Evolutionary conservation across 2,888 invertebrate species (phyloP).

Genomic region (Philhelius pedissequus): DNA sequence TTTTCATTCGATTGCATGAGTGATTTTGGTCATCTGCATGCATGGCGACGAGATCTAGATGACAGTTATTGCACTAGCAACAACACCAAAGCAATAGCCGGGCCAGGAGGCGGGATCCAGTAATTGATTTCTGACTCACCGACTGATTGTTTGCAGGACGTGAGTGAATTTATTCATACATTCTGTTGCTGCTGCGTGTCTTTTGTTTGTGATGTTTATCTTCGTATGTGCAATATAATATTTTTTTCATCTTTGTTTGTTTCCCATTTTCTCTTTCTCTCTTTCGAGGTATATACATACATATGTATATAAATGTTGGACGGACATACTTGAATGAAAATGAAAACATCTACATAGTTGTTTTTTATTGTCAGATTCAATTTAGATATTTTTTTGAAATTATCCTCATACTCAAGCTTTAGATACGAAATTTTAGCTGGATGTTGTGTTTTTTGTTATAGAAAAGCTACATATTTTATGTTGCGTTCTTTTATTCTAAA

Average conservation of each 20-base stretch:
- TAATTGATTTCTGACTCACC: constrained; percentile 67
- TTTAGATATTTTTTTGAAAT: constrained; percentile 42
- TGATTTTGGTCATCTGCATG: constrained; percentile 60
- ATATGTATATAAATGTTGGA: too few relatives aligned
- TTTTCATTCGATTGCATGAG: constrained; percentile 57
- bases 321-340: constrained; percentile 8
- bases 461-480: neutral
- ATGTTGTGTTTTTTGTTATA: neutral
- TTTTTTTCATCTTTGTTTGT: neutral
- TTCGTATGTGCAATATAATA: constrained; percentile 23
- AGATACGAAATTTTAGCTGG: neutral
- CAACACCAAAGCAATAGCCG: neutral
- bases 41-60: constrained; percentile 2
- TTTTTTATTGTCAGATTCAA: constrained; percentile 41
- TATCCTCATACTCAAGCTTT: neutral
- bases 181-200: neutral
- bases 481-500: neutral
- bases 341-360: constrained; percentile 8
- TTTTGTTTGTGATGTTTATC: constrained; percentile 21
- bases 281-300: too few relatives aligned
- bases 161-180: constrained; percentile 61
- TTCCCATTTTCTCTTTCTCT: neutral
- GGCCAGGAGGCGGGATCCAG: constrained; percentile 12
- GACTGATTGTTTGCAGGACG: constrained; percentile 63
- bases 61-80: neutral